phyloP scores from a whole-genome alignment of 2,888 invertebrate species.

The Luperina testacea region DNA sequence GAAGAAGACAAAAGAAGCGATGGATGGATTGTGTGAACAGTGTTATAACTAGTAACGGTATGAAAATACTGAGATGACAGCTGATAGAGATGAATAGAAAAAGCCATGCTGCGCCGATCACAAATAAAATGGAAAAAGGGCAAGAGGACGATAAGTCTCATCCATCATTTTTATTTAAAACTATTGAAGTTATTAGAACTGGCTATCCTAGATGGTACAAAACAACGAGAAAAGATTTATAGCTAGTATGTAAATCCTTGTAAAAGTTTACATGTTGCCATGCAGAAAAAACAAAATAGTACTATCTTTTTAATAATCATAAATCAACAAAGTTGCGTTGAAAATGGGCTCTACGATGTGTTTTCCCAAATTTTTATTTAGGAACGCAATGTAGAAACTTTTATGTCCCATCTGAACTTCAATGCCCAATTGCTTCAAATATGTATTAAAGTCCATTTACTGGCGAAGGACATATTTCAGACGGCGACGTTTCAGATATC shows the following conservation, averaged over 20 bases:
- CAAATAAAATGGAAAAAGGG: background rate
- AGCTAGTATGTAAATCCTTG: background rate
- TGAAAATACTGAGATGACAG: background rate
- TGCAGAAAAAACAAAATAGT: background rate
- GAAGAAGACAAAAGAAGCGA: background rate
- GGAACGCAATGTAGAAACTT: constrained; percentile 46
- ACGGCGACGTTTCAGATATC: constrained; percentile 19
- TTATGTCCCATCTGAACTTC: constrained; percentile 35
- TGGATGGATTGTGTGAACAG: background rate
- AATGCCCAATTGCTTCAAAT: constrained; percentile 43
- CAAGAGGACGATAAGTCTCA: background rate
- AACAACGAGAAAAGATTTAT: background rate
- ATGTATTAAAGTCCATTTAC: constrained; percentile 39
- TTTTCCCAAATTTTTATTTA: constrained; percentile 42
- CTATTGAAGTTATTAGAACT: background rate
- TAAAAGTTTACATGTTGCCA: background rate
- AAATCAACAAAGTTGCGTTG: constrained; percentile 11
- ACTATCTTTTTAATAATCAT: constrained; percentile 3
- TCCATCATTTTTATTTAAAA: background rate
- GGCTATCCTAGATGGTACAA: background rate
- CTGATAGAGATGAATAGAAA: background rate
- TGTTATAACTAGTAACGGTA: background rate
- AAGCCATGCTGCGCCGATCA: background rate
- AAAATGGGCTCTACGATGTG: background rate
- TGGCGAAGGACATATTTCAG: constrained; percentile 9